Evolutionary conservation across 2,888 invertebrate species (phyloP), one percentile per base, ranked within the genome.

Genomic region (Drosophila pseudotalamancana): DNA sequence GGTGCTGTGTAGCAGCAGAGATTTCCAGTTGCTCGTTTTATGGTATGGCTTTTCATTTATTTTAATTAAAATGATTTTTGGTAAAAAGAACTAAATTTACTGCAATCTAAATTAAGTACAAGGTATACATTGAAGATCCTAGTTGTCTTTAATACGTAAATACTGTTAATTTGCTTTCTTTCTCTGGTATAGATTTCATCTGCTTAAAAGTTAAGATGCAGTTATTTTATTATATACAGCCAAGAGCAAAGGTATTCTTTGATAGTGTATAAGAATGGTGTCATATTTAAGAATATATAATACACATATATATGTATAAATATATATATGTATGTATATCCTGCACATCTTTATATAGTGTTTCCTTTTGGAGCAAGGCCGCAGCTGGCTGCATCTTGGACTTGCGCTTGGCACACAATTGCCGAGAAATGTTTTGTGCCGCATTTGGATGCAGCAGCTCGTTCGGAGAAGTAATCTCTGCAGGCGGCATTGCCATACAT

Each of bases 371-470:
- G 49, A 18, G 31, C 67, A 71, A 75, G 76, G 65, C 14, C 72
- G 23, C 12, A 31, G 54, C 60, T 40, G 68, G 46, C 66, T 73
- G 49, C 71, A 56, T 35, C 75, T 46, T 45, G 57, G 39, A 60
- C 60, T 59, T 62, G 62, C 62, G 45, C 75, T 75, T 78, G 78
- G 72, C 75, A 66, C 51, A 71, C 76, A 71, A 63, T 57, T 39
- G 60, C 61, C 63, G 64, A 66, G 85, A 74, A 84, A 65, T 74
- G 65, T 60, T 59, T 75, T 80, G 57, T 64, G 37, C 56, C 14
- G 29, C 19, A 18, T 55, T 42, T 51, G 63, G 42, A 39, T 34
- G 69, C 54, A 51, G 40, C 49, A 51, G 71, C 31, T 31, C 49
- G 32, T 27, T 32, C 23, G 12, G 45, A 29, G 51, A 62, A 32